Percentiles rank a stretch among this genome's conserved stretches.
These are phyloP conservation scores for Tyria jacobaeae DNA, from an alignment of 2,888 invertebrate genomes.

Conservation along the genomic window DNA sequence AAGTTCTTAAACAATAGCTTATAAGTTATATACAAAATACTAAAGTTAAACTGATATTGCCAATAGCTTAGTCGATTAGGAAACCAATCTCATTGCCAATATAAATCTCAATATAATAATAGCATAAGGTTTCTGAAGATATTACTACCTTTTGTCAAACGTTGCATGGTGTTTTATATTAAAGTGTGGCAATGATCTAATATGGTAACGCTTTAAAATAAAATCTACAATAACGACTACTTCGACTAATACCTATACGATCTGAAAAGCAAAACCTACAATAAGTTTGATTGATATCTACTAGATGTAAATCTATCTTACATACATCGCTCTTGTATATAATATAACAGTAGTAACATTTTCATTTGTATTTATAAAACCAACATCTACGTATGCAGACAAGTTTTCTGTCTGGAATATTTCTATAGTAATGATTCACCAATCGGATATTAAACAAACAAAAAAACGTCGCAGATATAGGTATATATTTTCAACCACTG, in stretches of 20 bases:
- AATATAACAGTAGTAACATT: no score
- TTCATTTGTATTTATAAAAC: no score
- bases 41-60: constrained; percentile 8
- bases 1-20: background rate
- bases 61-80: constrained; percentile 15
- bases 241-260: no score
- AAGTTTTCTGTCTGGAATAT: no score
- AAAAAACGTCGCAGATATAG: background rate
- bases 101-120: no score
- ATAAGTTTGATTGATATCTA: background rate
- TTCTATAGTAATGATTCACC: background rate
- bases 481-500: no score
- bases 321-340: no score
- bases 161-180: constrained; percentile 20
- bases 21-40: constrained; percentile 7
- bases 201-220: background rate
- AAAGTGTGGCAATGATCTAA: constrained; percentile 22
- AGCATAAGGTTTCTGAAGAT: constrained; percentile 32
- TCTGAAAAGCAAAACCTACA: no score
- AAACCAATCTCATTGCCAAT: constrained; percentile 33
- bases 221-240: background rate
- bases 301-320: no score
- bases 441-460: background rate
- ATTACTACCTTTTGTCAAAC: constrained; percentile 36
- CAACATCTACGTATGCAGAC: no score